Base-by-base conservation (phyloP, 2,888 invertebrate genomes). In the Ennomos erosarius region DNA sequence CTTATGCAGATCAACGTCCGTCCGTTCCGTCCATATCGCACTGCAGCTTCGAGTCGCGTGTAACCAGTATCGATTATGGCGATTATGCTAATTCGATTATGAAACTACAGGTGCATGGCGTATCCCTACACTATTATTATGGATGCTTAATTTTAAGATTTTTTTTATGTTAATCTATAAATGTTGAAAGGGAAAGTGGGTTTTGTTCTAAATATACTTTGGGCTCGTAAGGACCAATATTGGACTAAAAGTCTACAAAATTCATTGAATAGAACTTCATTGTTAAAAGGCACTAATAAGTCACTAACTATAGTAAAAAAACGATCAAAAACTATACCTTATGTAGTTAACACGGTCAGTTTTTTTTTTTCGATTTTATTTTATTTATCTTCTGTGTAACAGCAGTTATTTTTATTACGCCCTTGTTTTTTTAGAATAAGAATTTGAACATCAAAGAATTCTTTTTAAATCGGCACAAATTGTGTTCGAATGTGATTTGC, bases 401-500 rank as follows among this genome's bases (percentile, higher is more conserved):
- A 36, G 42, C 53, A 51, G 33, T 40, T 56, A 40, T 44, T 49
- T 42, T 47, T 55, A 12, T 38, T 40, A 0, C 47, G 10, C 65
- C 64, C 64, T 56, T 67, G 59, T 65, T 65, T 64, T 60, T 64
- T 46, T 55, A 51, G 50, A 58, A 64, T 62, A 64, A 13, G 34
- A 12, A 36, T 62, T 61, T 44, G 37, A 68, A 74, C 70, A 76
- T 81, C 77, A 78, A 79, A 75, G 78, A 73, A 67, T 67, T 59
- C 65, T 59, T 69, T 65, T 59, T 65, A 65, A 81, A 82, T 82
- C 74, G 62, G 68, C 70, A 72, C 69, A 76, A 79, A 85, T 83
- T 79, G 77, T 65, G 67, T 77, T 73, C 73, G 72, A 81, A 85
- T 82, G 69, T 67, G 76, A 83, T 84, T 85, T 81, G 40, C 12